A percentile compares a stretch with the other conserved stretches of the same genome.
Conservation (phyloP, 2,113 vertebrate genomes). For the Hippolais icterina region DNA sequence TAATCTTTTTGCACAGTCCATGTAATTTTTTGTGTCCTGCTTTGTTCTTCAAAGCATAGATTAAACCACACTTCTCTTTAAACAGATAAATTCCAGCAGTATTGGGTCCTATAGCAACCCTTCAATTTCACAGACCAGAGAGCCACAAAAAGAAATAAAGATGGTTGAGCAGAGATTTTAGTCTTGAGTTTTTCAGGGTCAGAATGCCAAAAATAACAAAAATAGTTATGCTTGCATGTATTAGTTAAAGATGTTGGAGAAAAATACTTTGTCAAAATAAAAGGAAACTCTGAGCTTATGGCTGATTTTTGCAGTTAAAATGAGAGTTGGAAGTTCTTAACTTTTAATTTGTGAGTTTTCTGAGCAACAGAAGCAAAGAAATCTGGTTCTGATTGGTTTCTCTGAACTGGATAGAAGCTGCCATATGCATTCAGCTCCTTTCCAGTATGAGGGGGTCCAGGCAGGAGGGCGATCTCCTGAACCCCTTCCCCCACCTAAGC, state of each 20-base stretch:
- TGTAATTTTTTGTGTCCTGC: not conserved
- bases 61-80: not conserved
- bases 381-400: not conserved
- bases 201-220: not conserved
- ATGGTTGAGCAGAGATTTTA: not conserved
- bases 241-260: not conserved
- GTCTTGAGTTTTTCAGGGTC: not conserved
- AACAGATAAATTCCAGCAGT: constrained; percentile 47
- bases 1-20: not conserved
- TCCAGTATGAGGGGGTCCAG: rapidly evolving
- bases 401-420: not conserved
- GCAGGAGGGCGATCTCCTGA: not conserved
- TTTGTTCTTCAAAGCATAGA: constrained; percentile 47
- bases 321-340: not conserved
- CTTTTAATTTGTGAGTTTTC: not conserved
- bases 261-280: not conserved
- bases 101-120: constrained; percentile 4
- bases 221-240: not conserved
- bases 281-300: not conserved
- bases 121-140: constrained; percentile 45
- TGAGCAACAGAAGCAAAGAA: not conserved
- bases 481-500: not conserved
- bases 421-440: not conserved
- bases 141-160: constrained; percentile 23
- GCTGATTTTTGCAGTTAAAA: not conserved